Evolutionary conservation across 2,797 vertebrate species (phyloP).

Genomic region (Thripadectes ignobilis): DNA sequence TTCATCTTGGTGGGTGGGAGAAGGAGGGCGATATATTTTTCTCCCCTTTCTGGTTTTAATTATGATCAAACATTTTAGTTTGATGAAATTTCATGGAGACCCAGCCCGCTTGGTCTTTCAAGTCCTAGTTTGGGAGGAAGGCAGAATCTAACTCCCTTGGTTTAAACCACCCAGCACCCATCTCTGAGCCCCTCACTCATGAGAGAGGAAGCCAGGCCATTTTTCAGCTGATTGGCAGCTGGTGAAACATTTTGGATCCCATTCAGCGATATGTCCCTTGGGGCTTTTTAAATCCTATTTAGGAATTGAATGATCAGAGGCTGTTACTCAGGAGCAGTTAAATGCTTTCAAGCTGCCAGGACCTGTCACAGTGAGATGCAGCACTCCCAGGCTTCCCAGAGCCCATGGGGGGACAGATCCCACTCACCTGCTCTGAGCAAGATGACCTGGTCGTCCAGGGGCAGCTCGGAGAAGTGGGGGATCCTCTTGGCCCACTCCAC

Average conservation of each 20-base stretch:
- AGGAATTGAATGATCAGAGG: background rate
- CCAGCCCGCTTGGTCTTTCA: background rate
- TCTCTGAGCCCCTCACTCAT: background rate
- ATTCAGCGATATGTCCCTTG: background rate
- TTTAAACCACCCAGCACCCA: background rate
- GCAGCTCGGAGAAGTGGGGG: conserved; percentile 96
- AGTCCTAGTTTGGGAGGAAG: background rate
- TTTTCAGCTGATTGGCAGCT: background rate
- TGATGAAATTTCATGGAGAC: background rate
- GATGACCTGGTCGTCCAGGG: conserved; percentile 98
- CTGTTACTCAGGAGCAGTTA: background rate
- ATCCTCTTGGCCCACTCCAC: conserved; percentile 99
- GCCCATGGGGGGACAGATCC: background rate
- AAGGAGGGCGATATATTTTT: background rate
- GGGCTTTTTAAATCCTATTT: background rate
- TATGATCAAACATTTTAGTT: conserved; percentile 29
- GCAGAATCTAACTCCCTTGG: background rate
- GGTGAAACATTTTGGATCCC: background rate
- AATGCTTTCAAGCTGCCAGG: background rate
- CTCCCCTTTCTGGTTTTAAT: conserved; percentile 50
- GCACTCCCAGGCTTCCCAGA: background rate
- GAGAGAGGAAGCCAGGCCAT: background rate
- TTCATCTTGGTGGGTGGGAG: conserved; percentile 60
- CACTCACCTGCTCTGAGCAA: conserved; percentile 91
- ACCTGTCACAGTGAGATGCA: fast-evolving